Percentiles rank a stretch among this genome's conserved stretches.
Evolutionary conservation across 2,888 invertebrate genomes (phyloP).

Genomic region (Caenorhabditis wallacei): DNA sequence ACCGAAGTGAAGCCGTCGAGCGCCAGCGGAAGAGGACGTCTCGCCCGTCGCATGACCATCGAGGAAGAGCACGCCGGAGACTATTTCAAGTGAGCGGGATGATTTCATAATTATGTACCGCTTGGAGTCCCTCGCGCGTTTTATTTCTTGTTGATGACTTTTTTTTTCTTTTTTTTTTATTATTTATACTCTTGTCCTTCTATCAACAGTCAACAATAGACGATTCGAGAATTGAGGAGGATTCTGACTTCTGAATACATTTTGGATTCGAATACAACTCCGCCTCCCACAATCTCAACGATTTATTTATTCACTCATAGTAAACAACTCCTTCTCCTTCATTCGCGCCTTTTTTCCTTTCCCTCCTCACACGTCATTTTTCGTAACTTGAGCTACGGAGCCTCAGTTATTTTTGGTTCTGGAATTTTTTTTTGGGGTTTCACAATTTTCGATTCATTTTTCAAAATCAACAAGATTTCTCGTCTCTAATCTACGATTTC

Average conservation of each 20-base stretch:
- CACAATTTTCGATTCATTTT: no score
- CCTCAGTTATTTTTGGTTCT: no score
- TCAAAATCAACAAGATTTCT: no score
- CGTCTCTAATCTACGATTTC: no score
- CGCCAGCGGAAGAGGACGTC: conserved; percentile 63
- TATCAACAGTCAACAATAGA: no score
- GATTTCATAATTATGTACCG: not conserved
- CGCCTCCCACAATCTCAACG: not conserved
- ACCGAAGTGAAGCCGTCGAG: conserved; percentile 53
- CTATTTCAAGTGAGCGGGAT: conserved; percentile 73
- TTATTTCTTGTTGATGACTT: not conserved
- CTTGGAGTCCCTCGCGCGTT: not conserved
- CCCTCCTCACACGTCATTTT: not conserved
- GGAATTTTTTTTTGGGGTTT: no score
- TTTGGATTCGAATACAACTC: no score
- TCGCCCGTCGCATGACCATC: conserved; percentile 77
- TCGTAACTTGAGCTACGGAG: not conserved
- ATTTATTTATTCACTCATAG: conserved; percentile 1
- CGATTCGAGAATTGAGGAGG: no score
- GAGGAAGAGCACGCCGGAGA: conserved; percentile 79
- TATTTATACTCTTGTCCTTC: no score
- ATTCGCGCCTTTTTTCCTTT: no score
- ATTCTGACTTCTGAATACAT: no score
- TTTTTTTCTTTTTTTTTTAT: conserved; percentile 2
- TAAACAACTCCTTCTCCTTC: not conserved